Evolutionary conservation across 2,888 invertebrate species (phyloP).

Genomic region (Tolmerus cingulatus): DNA sequence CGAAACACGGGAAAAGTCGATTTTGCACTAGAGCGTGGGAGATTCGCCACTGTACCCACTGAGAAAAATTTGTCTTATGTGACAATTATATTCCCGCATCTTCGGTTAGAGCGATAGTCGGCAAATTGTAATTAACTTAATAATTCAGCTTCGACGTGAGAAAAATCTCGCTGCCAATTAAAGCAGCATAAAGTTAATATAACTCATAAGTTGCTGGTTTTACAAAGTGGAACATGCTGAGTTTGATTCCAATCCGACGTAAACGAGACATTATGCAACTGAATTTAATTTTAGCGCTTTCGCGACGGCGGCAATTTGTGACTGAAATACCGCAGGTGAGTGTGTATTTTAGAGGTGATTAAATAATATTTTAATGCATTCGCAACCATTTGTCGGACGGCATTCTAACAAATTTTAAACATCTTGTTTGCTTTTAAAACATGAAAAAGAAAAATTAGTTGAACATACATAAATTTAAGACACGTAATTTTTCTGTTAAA

Average conservation of each 20-base stretch:
- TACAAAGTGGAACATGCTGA: conserved; percentile 21
- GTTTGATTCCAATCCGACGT: background rate
- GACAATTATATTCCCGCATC: background rate
- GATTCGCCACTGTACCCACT: background rate
- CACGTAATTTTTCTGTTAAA: background rate
- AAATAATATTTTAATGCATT: background rate
- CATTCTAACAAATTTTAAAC: background rate
- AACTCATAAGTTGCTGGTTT: conserved; percentile 10
- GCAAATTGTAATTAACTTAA: conserved; percentile 6
- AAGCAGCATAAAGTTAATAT: background rate
- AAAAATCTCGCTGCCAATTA: conserved; percentile 18
- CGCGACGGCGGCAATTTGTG: background rate
- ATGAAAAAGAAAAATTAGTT: background rate
- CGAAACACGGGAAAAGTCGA: background rate
- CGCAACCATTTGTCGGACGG: background rate
- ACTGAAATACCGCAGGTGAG: conserved; percentile 1
- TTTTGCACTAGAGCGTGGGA: background rate
- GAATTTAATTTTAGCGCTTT: conserved; percentile 15
- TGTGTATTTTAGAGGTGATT: background rate
- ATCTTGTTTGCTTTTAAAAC: background rate
- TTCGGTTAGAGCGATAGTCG: background rate
- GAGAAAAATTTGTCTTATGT: background rate
- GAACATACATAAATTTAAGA: background rate
- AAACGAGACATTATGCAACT: conserved; percentile 18
- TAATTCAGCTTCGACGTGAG: background rate